Evolutionary conservation across 2,113 vertebrate species (phyloP).

Genomic region (human): GRCh38 chr4:124526501-124527000

Average conservation of each 20-base stretch:
- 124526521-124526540: slow-evolving; percentile 77
- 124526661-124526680: slow-evolving; percentile 47
- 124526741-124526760: neutral
- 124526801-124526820: slow-evolving; percentile 20
- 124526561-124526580: slow-evolving; percentile 79
- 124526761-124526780: neutral
- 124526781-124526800: slow-evolving; percentile 1
- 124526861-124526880: neutral
- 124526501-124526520: slow-evolving; percentile 80
- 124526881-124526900: slow-evolving; percentile 36
- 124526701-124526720: neutral
- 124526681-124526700: neutral
- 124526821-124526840: neutral
- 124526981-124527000: neutral
- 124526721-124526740: neutral
- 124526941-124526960: neutral
- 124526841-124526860: neutral
- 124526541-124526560: slow-evolving; percentile 77
- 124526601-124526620: slow-evolving; percentile 78
- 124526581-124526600: slow-evolving; percentile 76
- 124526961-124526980: slow-evolving; percentile 31
- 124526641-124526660: slow-evolving; percentile 66
- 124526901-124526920: slow-evolving; percentile 28
- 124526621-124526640: slow-evolving; percentile 70
- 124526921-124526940: slow-evolving; percentile 45